Evolutionary conservation across 2,797 vertebrate genomes (phyloP), one percentile per base, ranked within the genome.

Genomic region (Enteromius viviparus): DNA sequence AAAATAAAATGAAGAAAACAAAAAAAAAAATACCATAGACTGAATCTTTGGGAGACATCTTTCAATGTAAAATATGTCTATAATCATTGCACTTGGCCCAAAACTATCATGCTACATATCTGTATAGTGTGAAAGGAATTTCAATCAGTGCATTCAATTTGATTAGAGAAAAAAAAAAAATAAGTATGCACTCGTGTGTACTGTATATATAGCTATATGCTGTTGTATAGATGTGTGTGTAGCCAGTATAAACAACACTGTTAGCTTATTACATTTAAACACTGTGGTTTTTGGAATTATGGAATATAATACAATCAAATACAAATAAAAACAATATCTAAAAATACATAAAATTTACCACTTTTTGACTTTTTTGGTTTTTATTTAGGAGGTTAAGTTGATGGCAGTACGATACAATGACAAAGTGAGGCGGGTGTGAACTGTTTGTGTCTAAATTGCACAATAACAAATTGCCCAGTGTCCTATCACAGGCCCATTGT

Each of bases 261-360:
- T 26, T 26, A 26, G 26, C 26, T 26, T 26, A 26, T 26, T 26
- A 26, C 26, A 26, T 26, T 26, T 80, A 40, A 74, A 64, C 3
- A 2, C 21, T 32, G 17, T 58, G 34, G 32, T 82, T 40, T 34
- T 55, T 47, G 53, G 11, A 66, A 76, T 23, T 58, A 17, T 17
- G 26, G 29, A 71, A 70, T 83, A 85, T 77, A 87, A 87, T 89
- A 78, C 51, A 85, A 45, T 80, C 85, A 85, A 82, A 42, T 83
- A 64, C 89, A 81, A 87, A 49, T 3, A 23, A 58, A n/a, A 84
- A 42, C 40, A 76, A 83, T 68, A 87, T 75, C 80, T 77, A 89
- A 80, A 85, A 65, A 82, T 29, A 78, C 49, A 47, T 17, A 6
- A 66, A 37, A 37, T 82, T 74, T 66, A 81, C 32, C 64, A 76